These are phyloP conservation scores for Cheirogaleus medius DNA, from an alignment of 2,113 vertebrate species.

Conservation along the genomic window DNA sequence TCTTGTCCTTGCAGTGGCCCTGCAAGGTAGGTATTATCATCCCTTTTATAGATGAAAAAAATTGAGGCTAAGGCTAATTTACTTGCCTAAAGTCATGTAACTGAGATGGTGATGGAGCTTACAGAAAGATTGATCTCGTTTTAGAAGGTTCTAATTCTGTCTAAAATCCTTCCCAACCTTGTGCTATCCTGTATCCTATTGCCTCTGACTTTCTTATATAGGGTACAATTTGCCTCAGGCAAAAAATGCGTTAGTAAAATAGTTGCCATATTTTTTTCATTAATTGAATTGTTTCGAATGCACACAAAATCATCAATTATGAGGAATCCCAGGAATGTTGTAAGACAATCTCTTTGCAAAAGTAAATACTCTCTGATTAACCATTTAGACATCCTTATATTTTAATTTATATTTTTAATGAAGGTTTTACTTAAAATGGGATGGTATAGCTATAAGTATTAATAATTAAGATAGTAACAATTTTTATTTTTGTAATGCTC, in stretches of 20 bases:
- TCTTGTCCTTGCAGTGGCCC: not conserved
- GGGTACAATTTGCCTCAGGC: conserved; percentile 18
- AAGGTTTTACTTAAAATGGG: conserved; percentile 27
- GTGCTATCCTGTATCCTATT: not conserved
- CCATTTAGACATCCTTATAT: not conserved
- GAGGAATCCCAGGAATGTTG: not conserved
- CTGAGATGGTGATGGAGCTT: not conserved
- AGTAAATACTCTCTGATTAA: conserved; percentile 23
- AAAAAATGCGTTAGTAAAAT: conserved; percentile 38
- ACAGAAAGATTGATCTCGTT: not conserved
- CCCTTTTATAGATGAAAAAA: not conserved
- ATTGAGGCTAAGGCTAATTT: not conserved
- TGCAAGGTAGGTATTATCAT: not conserved
- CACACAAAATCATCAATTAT: conserved; percentile 3
- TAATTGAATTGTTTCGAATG: conserved; percentile 58
- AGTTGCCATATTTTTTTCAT: not conserved
- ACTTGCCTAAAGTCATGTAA: not conserved
- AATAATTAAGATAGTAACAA: not conserved
- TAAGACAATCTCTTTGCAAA: conserved; percentile 52
- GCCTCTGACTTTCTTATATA: not conserved
- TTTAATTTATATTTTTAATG: conserved; percentile 52
- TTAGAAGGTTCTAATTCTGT: not conserved
- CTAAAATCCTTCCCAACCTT: not conserved
- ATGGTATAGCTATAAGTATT: not conserved
- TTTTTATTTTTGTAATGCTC: not conserved